These are phyloP conservation scores for Octopus bimaculoides DNA, from an alignment of 1,140 invertebrate species.

Conservation along the genomic window DNA sequence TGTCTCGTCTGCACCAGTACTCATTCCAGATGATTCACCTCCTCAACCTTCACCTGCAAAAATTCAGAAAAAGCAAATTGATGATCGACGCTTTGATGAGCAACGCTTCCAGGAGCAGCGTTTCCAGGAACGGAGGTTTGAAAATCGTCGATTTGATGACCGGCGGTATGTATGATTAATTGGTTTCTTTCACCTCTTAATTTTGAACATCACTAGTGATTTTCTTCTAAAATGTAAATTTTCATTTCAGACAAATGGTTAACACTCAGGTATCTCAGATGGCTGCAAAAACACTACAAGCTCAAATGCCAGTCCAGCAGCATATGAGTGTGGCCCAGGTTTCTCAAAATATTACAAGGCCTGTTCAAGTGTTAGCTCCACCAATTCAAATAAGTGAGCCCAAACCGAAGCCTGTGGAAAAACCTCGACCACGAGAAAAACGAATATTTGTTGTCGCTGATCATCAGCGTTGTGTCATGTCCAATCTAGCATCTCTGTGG, in stretches of 20 bases:
- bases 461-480: constrained; percentile 7
- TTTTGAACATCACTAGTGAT: no score
- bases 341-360: neutral
- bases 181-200: no score
- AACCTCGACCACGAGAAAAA: neutral
- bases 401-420: constrained; percentile 2
- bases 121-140: neutral
- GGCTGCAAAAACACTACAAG: neutral
- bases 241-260: neutral
- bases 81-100: neutral
- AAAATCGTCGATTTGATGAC: neutral
- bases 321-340: neutral
- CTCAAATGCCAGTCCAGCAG: constrained; percentile 6
- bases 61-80: neutral
- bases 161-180: neutral
- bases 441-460: constrained; percentile 3
- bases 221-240: no score
- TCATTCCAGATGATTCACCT: constrained; percentile 1
- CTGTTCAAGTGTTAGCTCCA: neutral
- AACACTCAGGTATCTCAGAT: neutral
- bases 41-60: neutral
- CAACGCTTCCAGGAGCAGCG: neutral
- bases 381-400: neutral
- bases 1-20: neutral
- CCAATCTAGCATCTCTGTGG: constrained; percentile 1